Evolutionary conservation across 2,797 vertebrate genomes (phyloP).

Genomic region (Sebastolobus altivelis): DNA sequence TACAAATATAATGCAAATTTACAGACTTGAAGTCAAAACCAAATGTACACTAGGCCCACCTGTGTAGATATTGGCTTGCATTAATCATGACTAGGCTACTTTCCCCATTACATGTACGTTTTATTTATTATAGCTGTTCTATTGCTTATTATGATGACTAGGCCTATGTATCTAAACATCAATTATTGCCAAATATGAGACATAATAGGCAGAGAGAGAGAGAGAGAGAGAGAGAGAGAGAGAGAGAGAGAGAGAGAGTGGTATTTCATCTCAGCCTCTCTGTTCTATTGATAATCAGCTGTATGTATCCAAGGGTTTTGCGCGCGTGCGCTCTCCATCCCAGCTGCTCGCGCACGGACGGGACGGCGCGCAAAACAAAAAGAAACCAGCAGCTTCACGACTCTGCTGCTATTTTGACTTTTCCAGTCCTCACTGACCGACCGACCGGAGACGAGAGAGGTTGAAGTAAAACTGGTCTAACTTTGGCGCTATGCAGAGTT

Average conservation of each 20-base stretch:
- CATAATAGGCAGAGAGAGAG: not conserved
- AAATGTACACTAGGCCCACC: no score
- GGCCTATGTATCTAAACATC: not conserved
- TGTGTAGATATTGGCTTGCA: not conserved
- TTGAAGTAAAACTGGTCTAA: not conserved
- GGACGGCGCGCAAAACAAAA: conserved; percentile 25
- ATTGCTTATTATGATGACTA: not conserved
- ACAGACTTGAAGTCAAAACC: not conserved
- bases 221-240: not conserved
- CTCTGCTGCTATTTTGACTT: no score
- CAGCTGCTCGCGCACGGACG: conserved; percentile 22
- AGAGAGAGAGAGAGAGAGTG: no score
- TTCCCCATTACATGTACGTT: not conserved
- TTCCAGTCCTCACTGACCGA: not conserved
- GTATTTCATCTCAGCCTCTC: no score
- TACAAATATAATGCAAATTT: not conserved
- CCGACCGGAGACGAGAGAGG: not conserved
- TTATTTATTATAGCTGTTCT: not conserved
- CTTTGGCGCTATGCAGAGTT: conserved; percentile 47
- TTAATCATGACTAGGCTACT: not conserved
- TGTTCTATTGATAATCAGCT: not conserved
- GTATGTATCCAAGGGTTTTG: not conserved
- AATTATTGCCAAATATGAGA: not conserved
- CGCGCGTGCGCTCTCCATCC: conserved; percentile 4
- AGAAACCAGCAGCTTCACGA: not conserved